Evolutionary conservation across 2,113 vertebrate species (phyloP), one percentile per base, ranked within the genome.

Genomic region (Cettia cetti): DNA sequence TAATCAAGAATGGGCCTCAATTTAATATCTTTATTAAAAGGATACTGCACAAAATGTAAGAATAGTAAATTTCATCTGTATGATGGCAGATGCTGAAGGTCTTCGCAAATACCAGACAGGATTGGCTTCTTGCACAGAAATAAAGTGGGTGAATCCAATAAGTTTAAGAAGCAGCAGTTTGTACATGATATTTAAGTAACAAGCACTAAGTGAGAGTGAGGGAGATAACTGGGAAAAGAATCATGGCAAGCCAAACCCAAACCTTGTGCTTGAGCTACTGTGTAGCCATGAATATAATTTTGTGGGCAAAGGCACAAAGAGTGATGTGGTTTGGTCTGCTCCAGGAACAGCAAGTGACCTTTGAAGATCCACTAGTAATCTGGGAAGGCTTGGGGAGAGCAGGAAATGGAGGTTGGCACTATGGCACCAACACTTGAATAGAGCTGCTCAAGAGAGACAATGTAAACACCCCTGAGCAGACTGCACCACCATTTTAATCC

Each of bases 391-490:
- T 71, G 15, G 14, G 23, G 60, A 72, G 64, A 82, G 69, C 59
- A 83, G 81, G 88, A 94, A 95, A 86, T 42, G 39, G 18, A 84
- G 37, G n/a, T 2, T 85, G 85, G 68, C 82, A 89, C 39, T 74
- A 31, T 52, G 64, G 82, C 45, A 78, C 60, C 39, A 78, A 77
- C 49, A 92, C 31, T 35, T 61, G 47, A 96, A 96, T 54, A 91
- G 47, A 95, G 47, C 44, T 86, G 66, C 81, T 82, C 92, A 90
- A 87, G 47, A 85, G 66, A 95, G 64, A 69, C 65, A 78, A 39
- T 59, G 81, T 95, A 96, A 96, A 96, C 50, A 94, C 2, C 26
- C 28, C 23, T 31, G 27, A 90, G 79, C 18, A 90, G 91, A 92
- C 0, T 28, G 27, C 82, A 89, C 76, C 8, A 42, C 76, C 76